These are phyloP conservation scores for Drosophila hawaiiensis DNA, from an alignment of 2,888 invertebrate species.

Conservation along the genomic window DNA sequence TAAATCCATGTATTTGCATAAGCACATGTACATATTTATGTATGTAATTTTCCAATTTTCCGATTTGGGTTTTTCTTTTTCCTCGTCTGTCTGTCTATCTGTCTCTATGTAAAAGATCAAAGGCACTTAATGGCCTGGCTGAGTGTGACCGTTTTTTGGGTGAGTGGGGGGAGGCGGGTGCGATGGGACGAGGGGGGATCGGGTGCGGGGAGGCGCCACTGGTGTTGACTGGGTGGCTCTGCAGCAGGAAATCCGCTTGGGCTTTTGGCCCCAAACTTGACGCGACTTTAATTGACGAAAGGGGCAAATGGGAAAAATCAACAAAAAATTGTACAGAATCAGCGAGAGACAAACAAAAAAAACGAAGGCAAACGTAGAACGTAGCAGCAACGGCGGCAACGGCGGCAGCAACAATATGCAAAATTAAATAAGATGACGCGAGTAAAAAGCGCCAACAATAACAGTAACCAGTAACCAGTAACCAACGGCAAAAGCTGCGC, in stretches of 20 bases:
- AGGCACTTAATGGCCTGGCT: conserved; percentile 72
- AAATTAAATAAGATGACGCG: conserved; percentile 79
- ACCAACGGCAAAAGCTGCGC: conserved; percentile 36
- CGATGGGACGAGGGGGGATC: not conserved
- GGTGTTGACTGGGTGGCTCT: conserved; percentile 37
- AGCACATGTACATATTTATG: not conserved
- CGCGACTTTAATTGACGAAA: conserved; percentile 71
- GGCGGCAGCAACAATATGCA: conserved; percentile 67
- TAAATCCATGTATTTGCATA: not conserved
- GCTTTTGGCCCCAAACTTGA: conserved; percentile 58
- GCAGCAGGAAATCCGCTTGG: conserved; percentile 60
- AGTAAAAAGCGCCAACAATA: conserved; percentile 55
- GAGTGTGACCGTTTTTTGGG: conserved; percentile 43
- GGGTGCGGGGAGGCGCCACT: conserved; percentile 34
- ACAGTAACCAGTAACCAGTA: conserved; percentile 47
- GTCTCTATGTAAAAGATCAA: conserved; percentile 71
- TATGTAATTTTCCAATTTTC: conserved; percentile 40
- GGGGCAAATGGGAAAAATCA: conserved; percentile 65
- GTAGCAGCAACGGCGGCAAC: conserved; percentile 25
- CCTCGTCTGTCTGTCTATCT: conserved; percentile 4
- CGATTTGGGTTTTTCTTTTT: conserved; percentile 33
- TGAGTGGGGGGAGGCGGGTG: not conserved
- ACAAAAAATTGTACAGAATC: conserved; percentile 65
- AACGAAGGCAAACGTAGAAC: conserved; percentile 55
- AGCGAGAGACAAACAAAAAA: conserved; percentile 42